phyloP scores from a whole-genome alignment of 2,888 invertebrate genomes.

The Euzetes globulus region DNA sequence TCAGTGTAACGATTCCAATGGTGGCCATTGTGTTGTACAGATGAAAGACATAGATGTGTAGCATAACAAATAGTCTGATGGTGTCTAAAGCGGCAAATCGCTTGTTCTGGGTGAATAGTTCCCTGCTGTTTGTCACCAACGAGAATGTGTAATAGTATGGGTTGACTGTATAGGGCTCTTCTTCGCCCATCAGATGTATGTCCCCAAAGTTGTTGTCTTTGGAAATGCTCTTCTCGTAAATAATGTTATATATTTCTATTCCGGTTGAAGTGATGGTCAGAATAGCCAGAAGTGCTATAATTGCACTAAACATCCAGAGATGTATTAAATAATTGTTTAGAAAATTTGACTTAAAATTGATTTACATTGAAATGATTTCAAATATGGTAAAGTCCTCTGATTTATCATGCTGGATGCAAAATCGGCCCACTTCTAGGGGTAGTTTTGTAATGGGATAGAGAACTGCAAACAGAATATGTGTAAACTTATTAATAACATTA shows the following conservation, averaged over 20 bases:
- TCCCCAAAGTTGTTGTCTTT: constrained; percentile 27
- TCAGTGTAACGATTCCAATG: constrained; percentile 29
- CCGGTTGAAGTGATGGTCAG: constrained; percentile 28
- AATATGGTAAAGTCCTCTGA: not conserved
- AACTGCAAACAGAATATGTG: constrained; percentile 3
- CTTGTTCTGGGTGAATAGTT: not conserved
- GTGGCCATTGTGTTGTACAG: constrained; percentile 31
- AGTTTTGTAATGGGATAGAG: constrained; percentile 29
- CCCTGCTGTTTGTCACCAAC: constrained; percentile 24
- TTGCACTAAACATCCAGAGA: not conserved
- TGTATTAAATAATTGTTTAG: not conserved
- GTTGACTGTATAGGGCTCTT: constrained; percentile 1
- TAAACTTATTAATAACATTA: not conserved
- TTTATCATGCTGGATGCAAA: constrained; percentile 16
- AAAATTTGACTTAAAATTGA: too few species aligned
- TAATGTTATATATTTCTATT: constrained; percentile 32
- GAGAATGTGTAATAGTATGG: constrained; percentile 33
- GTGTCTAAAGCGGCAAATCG: constrained; percentile 31
- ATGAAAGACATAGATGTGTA: constrained; percentile 32
- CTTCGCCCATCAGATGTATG: not conserved
- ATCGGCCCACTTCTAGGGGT: constrained; percentile 15
- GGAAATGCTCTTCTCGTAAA: constrained; percentile 13
- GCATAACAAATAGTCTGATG: constrained; percentile 18
- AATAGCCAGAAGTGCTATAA: not conserved
- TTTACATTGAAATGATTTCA: not conserved